Evolutionary conservation across 2,113 vertebrate genomes (phyloP), one percentile per base, ranked within the genome.

Genomic region (Xiphophorus hellerii): DNA sequence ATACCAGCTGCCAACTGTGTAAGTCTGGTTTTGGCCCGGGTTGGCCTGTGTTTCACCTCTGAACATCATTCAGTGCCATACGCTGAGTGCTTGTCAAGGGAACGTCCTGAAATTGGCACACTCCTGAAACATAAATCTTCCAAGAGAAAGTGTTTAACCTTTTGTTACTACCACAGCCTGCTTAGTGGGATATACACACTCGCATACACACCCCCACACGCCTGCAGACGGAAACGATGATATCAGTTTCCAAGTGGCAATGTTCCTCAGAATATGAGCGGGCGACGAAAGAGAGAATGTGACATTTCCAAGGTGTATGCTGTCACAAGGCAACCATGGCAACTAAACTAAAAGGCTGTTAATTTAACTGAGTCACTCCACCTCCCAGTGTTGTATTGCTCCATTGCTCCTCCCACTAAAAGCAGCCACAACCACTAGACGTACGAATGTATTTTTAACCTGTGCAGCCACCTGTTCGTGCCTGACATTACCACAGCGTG

Each of bases 241-340:
- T 85, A 83, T 84, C 84, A 74, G 76, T 78, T 84, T 81, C 66
- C 76, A 80, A 86, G 67, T 10, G 17, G 42, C 60, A 22, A 69
- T 71, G 75, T 83, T 87, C 67, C 81, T 31, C 61, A 66, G 76
- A 86, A 85, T 63, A 76, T 62, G 64, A 89, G 78, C 64, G 27
- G 67, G 15, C 70, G 72, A 71, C 33, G 9, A 54, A 65, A 84
- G 62, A 62, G 64, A 84, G 62, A 90, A 84, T 73, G 86, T 90
- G 86, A 90, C 84, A 89, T 93, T 87, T 87, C 60, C 70, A 90
- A 88, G 89, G 88, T 87, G 85, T 89, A 85, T 88, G 88, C 84
- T 82, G 87, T 90, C 22, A 77, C 88, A 74, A 81, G 78, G 91
- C 86, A 90, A 87, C 87, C 73, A 84, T 74, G 60, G 77, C 83